These are phyloP conservation scores for Tholera decimalis DNA, from an alignment of 2,888 invertebrate genomes.

Conservation along the genomic window DNA sequence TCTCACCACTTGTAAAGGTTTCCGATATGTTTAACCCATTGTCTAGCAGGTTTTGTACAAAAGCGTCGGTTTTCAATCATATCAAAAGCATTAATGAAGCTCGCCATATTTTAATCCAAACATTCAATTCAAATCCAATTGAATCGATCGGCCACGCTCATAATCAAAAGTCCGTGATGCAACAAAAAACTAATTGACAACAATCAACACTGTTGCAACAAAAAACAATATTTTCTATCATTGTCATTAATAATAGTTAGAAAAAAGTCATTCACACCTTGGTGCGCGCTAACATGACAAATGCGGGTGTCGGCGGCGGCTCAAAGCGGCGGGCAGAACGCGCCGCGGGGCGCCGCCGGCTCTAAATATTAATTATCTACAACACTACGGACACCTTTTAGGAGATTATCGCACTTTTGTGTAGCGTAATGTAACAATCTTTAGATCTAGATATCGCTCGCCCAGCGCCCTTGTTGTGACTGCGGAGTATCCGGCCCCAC, in stretches of 20 bases:
- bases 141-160: conserved; percentile 86
- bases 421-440: conserved; percentile 82
- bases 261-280: conserved; percentile 91
- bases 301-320: conserved; percentile 83
- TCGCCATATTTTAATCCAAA: conserved; percentile 88
- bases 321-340: conserved; percentile 81
- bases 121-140: conserved; percentile 86
- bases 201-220: conserved; percentile 88
- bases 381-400: conserved; percentile 89
- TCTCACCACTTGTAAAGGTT: conserved; percentile 43
- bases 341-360: conserved; percentile 86
- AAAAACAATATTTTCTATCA: conserved; percentile 90
- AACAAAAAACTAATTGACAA: conserved; percentile 90
- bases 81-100: conserved; percentile 83
- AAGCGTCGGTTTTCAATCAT: conserved; percentile 73
- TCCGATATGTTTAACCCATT: conserved; percentile 65
- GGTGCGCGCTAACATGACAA: conserved; percentile 90
- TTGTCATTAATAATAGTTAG: conserved; percentile 90
- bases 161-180: conserved; percentile 81
- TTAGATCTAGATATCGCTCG: conserved; percentile 82
- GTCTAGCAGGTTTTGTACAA: conserved; percentile 68
- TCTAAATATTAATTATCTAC: conserved; percentile 91
- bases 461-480: conserved; percentile 63
- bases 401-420: conserved; percentile 88
- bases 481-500: conserved; percentile 46